These are phyloP conservation scores for Muscicapa striata DNA, from an alignment of 2,797 vertebrate species.

Conservation along the genomic window DNA sequence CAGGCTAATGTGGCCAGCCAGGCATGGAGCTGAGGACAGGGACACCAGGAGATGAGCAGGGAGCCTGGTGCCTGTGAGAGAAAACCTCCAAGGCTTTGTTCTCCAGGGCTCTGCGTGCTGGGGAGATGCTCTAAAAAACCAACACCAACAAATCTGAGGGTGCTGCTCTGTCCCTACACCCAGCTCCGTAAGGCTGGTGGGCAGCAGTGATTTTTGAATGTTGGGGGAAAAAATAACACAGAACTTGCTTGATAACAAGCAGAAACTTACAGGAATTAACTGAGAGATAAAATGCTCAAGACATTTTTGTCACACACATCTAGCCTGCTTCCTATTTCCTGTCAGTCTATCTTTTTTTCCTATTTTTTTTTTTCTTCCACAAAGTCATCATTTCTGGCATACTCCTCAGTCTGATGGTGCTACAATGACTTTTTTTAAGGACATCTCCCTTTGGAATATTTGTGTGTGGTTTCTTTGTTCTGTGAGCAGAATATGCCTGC, in stretches of 20 bases:
- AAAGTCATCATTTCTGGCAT: neutral
- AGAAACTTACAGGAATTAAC: neutral
- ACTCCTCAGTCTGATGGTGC: neutral
- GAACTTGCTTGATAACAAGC: neutral
- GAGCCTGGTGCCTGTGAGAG: neutral
- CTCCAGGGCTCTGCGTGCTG: neutral
- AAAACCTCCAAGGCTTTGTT: neutral
- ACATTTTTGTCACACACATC: neutral
- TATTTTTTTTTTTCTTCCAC: neutral
- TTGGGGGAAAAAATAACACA: neutral
- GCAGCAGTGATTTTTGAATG: neutral
- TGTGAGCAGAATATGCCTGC: constrained; percentile 25
- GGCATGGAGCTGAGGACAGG: neutral
- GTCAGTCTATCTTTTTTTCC: neutral
- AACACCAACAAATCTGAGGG: neutral
- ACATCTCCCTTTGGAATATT: constrained; percentile 52
- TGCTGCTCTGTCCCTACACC: neutral
- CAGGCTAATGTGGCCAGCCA: neutral
- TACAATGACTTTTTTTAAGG: constrained; percentile 37
- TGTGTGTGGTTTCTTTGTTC: constrained; percentile 62
- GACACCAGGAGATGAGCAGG: neutral
- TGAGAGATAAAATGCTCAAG: neutral
- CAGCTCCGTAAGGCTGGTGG: neutral
- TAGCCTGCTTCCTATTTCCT: neutral
- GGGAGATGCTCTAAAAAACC: neutral